Base-by-base conservation (phyloP, 2,797 vertebrate species). In the Labeo calbasu region DNA sequence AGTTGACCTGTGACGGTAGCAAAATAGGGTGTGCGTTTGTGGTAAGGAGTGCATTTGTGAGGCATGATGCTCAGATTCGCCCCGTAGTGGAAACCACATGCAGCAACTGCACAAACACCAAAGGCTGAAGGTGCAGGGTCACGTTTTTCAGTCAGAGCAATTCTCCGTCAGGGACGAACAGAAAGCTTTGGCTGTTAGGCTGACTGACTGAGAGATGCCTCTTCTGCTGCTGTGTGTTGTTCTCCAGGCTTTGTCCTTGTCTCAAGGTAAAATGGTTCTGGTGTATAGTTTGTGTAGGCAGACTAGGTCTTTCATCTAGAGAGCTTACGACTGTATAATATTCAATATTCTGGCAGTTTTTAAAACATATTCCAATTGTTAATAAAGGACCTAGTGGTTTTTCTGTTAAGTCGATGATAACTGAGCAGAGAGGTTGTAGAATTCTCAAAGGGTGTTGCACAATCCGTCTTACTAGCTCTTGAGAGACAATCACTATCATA, bases 41-140 rank as follows among this genome's bases (percentile, higher is more conserved):
- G 81, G 70, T 17, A 25, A 43, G n/a, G 50, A 61, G 36, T 77
- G 78, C 48, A 36, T 36, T 1, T 68, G 14, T 79, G 72, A 65
- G 57, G 72, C 48, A 36, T 25, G 21, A 57, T 72, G 77, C 84
- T 79, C 25, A 0, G 40, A 73, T 53, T 80, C 72, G 21, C 79
- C 68, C 25, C 23, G 50, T 53, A 86, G 69, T 82, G 89, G 86
- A 90, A 91, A 90, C 91, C 91, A 89, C 91, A 88, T 70, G 75
- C 59, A 90, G 89, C 89, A 87, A 82, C 63, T 61, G 81, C 85
- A 84, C 88, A 89, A 80, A 85, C 73, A 81, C 46, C 63, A 77
- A 43, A 84, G 55, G 15, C 68, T 71, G 79, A 81, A 81, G 66
- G 73, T 82, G 55, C 77, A 83, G 79, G 90, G 85, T 85, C 86